phyloP scores from a whole-genome alignment of 2,888 invertebrate species.

The Aradus depressus region DNA sequence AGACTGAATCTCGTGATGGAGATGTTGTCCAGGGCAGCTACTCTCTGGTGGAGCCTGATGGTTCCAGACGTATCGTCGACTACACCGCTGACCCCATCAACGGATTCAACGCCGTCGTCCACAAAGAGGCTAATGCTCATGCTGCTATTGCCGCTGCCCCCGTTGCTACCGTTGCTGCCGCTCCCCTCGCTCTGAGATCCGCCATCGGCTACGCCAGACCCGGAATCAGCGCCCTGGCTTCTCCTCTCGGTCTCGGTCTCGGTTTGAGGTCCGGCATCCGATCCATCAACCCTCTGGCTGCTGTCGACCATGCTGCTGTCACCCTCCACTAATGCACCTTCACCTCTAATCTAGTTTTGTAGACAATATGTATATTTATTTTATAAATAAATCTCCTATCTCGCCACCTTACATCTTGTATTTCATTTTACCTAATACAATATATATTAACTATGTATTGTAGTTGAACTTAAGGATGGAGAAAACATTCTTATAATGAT shows the following conservation, averaged over 20 bases:
- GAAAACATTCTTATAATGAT: too few relatives aligned
- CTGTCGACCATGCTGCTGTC: slow-evolving; percentile 15
- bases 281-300: not conserved
- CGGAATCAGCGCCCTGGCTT: not conserved
- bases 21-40: slow-evolving; percentile 6
- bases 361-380: too few relatives aligned
- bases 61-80: slow-evolving; percentile 5
- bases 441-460: too few relatives aligned
- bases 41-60: slow-evolving; percentile 5
- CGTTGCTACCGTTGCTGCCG: slow-evolving; percentile 8
- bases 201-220: slow-evolving; percentile 7
- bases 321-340: slow-evolving; percentile 13
- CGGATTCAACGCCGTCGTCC: slow-evolving; percentile 7
- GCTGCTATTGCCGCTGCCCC: slow-evolving; percentile 11
- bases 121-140: not conserved
- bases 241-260: too few relatives aligned
- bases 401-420: too few relatives aligned
- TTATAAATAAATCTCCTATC: too few relatives aligned
- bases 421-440: too few relatives aligned
- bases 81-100: slow-evolving; percentile 7
- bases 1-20: slow-evolving; percentile 1
- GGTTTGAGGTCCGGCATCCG: slow-evolving; percentile 8
- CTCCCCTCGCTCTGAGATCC: slow-evolving; percentile 2
- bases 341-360: too few relatives aligned
- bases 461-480: too few relatives aligned